phyloP scores from a whole-genome alignment of 2,888 invertebrate species.

The Hetaerina titia region DNA sequence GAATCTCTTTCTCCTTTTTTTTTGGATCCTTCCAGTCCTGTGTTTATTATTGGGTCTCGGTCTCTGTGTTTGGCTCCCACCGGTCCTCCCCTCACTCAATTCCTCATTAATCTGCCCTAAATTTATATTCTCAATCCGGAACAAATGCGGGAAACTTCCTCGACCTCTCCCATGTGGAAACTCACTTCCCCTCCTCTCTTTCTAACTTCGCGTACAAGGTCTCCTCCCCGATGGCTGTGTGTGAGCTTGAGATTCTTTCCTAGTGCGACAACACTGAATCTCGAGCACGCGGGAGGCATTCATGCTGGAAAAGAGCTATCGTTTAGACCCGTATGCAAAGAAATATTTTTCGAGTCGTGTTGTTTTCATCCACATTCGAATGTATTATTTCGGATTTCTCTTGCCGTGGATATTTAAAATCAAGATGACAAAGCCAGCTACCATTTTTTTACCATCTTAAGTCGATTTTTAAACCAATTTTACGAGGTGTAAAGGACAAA shows the following conservation, averaged over 20 bases:
- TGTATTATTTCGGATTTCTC: too few relatives aligned
- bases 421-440: too few relatives aligned
- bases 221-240: not conserved
- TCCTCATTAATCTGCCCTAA: not conserved
- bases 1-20: not conserved
- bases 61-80: not conserved
- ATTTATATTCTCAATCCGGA: constrained; percentile 8
- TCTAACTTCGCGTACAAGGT: not conserved
- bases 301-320: not conserved
- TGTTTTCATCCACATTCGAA: not conserved
- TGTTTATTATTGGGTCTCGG: not conserved
- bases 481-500: too few relatives aligned
- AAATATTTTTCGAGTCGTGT: not conserved
- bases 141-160: not conserved
- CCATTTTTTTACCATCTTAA: too few relatives aligned
- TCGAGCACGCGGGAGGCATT: not conserved
- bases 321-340: not conserved
- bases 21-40: not conserved
- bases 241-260: not conserved
- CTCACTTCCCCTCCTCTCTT: not conserved
- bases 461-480: too few relatives aligned
- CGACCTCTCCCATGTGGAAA: not conserved
- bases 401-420: too few relatives aligned
- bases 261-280: not conserved
- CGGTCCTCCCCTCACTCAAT: not conserved